phyloP scores from a whole-genome alignment of 2,888 invertebrate species.

The Ceraclea dissimilis region DNA sequence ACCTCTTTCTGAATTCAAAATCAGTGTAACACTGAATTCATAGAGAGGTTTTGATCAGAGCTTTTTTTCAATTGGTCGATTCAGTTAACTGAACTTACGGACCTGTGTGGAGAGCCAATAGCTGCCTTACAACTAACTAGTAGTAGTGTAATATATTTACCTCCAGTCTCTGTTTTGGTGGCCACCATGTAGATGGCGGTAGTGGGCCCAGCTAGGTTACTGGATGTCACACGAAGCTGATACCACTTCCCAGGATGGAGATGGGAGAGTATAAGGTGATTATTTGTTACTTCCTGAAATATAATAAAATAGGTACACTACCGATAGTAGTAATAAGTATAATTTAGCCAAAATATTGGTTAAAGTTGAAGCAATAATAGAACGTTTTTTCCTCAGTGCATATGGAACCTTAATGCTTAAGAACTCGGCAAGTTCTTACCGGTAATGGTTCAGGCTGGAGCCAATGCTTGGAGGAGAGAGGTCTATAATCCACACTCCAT shows the following conservation, averaged over 20 bases:
- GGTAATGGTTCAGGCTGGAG: conserved; percentile 26
- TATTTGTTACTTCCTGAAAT: conserved; percentile 32
- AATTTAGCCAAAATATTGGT: too few species aligned
- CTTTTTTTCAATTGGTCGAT: too few species aligned
- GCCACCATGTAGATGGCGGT: conserved; percentile 49
- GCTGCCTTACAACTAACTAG: too few species aligned
- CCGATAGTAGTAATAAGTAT: too few species aligned
- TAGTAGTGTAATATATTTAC: too few species aligned
- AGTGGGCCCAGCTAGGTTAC: conserved; percentile 48
- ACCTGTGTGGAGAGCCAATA: too few species aligned
- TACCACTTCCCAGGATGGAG: conserved; percentile 51
- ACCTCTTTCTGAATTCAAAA: too few species aligned
- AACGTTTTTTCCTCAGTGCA: too few species aligned
- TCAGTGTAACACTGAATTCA: too few species aligned
- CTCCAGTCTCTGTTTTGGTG: conserved; percentile 45
- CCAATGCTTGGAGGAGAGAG: conserved; percentile 43
- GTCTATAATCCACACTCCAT: conserved; percentile 69
- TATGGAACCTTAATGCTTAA: background rate
- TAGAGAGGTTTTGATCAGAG: too few species aligned
- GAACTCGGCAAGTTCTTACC: conserved; percentile 6
- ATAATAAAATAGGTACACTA: background rate
- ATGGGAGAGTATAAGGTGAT: conserved; percentile 42
- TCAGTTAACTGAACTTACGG: too few species aligned
- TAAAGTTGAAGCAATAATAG: background rate
- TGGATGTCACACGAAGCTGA: conserved; percentile 49